Evolutionary conservation across 2,888 invertebrate genomes (phyloP).

Genomic region (Cheilosia urbana): DNA sequence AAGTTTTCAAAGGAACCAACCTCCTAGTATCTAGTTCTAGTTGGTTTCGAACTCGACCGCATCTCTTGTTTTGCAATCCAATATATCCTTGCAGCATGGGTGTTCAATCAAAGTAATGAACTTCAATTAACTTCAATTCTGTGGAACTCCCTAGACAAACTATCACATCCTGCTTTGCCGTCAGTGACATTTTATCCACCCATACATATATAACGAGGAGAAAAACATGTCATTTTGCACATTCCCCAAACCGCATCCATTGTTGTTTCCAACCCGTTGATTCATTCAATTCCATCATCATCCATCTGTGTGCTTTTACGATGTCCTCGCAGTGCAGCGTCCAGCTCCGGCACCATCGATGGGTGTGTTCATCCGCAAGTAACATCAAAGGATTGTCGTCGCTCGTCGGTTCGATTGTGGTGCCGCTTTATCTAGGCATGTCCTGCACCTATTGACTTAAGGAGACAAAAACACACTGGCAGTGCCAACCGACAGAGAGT

Average conservation of each 20-base stretch:
- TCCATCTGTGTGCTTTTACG: constrained; percentile 49
- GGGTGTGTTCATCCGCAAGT: constrained; percentile 4
- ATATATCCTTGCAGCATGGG: constrained; percentile 43
- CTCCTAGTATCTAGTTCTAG: background rate
- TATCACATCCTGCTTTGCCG: constrained; percentile 49
- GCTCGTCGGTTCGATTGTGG: constrained; percentile 65
- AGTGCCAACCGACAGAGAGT: constrained; percentile 48
- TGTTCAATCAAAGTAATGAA: constrained; percentile 68
- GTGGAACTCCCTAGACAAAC: constrained; percentile 44
- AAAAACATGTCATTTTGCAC: constrained; percentile 43
- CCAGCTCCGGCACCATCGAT: constrained; percentile 27
- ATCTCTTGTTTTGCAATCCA: constrained; percentile 52
- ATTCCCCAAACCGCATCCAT: constrained; percentile 70
- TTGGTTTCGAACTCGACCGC: constrained; percentile 21
- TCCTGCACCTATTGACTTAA: constrained; percentile 72
- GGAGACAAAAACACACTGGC: constrained; percentile 48
- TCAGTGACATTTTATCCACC: constrained; percentile 30
- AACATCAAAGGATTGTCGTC: constrained; percentile 69
- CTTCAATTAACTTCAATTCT: constrained; percentile 70
- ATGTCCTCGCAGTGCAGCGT: constrained; percentile 40
- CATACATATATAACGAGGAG: background rate
- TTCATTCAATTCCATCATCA: constrained; percentile 59
- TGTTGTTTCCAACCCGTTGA: constrained; percentile 69
- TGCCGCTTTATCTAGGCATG: constrained; percentile 55
- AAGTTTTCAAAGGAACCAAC: background rate